Conservation (phyloP, 1,140 invertebrate species). For the Anastrepha obliqua region DNA sequence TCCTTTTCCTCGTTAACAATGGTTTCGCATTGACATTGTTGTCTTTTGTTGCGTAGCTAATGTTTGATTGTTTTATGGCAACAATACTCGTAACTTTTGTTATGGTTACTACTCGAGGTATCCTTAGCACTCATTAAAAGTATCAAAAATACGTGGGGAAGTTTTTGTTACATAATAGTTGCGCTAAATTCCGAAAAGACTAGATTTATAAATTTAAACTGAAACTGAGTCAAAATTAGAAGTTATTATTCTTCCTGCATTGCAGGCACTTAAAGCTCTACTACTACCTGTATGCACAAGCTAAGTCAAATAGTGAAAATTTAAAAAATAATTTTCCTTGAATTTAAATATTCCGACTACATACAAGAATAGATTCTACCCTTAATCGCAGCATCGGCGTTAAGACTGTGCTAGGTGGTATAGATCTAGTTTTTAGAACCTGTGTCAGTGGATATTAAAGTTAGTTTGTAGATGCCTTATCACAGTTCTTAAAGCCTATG, state of each 20-base stretch:
- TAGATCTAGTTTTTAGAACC: too few species aligned
- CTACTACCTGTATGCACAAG: too few species aligned
- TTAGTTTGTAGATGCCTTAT: too few species aligned
- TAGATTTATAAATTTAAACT: background rate
- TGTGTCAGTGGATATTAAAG: too few species aligned
- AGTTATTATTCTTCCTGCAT: background rate
- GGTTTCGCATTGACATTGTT: background rate
- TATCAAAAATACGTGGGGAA: background rate
- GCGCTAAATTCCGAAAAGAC: background rate
- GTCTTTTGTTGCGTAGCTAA: background rate
- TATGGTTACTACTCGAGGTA: slow-evolving; percentile 2
- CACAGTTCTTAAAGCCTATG: too few species aligned
- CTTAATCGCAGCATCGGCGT: too few species aligned
- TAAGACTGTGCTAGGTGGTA: too few species aligned
- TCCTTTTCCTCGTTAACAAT: background rate
- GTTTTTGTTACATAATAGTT: background rate
- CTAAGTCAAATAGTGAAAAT: too few species aligned
- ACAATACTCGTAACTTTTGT: slow-evolving; percentile 15
- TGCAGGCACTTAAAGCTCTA: background rate
- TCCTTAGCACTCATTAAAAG: slow-evolving; percentile 13
- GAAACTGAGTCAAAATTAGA: background rate
- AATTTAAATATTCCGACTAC: too few species aligned
- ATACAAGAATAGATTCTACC: too few species aligned
- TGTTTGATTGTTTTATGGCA: slow-evolving; percentile 44
- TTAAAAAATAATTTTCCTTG: too few species aligned